Conservation (phyloP, 2,888 invertebrate species). For the Chymomyza fuscimana region DNA sequence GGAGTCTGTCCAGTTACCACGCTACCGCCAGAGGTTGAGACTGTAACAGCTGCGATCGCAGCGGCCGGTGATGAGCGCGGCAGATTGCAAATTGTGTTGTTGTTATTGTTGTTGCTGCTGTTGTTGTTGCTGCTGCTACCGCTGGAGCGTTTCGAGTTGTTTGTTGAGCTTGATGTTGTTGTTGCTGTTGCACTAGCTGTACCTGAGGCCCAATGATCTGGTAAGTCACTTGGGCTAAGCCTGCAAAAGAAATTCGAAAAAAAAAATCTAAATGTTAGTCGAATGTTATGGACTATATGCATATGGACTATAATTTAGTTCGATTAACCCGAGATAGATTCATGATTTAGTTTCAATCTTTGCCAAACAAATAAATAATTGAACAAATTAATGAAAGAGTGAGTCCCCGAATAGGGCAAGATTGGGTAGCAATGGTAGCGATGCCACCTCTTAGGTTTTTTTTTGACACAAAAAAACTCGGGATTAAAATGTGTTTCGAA, state of each 20-base stretch:
- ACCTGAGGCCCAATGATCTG: slow-evolving; percentile 79
- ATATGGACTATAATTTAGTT: too few species aligned
- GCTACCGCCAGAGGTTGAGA: slow-evolving; percentile 59
- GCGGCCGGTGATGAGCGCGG: slow-evolving; percentile 80
- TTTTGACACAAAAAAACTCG: too few species aligned
- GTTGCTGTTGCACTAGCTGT: slow-evolving; percentile 56
- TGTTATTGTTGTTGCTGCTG: slow-evolving; percentile 47
- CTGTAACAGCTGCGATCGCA: slow-evolving; percentile 78
- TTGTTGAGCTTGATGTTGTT: slow-evolving; percentile 39
- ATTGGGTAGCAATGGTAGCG: too few species aligned
- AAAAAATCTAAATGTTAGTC: background rate
- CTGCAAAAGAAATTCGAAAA: slow-evolving; percentile 82
- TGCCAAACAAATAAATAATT: too few species aligned
- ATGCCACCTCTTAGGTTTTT: too few species aligned
- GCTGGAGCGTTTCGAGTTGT: slow-evolving; percentile 30
- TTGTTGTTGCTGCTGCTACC: slow-evolving; percentile 37
- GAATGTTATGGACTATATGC: background rate
- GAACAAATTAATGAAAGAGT: too few species aligned
- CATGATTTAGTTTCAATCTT: too few species aligned
- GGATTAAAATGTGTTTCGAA: too few species aligned
- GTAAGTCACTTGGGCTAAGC: slow-evolving; percentile 95
- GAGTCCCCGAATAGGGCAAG: too few species aligned
- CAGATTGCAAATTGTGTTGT: slow-evolving; percentile 79
- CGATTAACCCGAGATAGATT: too few species aligned
- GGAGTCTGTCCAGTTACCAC: slow-evolving; percentile 46